Evolutionary conservation across 2,113 vertebrate species (phyloP), one percentile per base, ranked within the genome.

Genomic region (Tautogolabrus adspersus): DNA sequence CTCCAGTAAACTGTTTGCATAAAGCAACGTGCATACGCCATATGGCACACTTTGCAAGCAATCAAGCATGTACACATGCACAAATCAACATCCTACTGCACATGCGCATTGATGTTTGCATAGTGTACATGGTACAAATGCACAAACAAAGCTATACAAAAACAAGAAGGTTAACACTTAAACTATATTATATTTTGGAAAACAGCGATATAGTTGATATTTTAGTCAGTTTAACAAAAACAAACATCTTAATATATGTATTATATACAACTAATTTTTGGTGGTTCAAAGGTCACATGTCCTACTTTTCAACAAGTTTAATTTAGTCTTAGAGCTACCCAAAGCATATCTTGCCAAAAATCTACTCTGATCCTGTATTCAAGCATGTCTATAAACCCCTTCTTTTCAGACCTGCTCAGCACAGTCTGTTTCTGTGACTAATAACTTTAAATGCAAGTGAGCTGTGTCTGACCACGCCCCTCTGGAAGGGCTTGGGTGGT

Each of bases 31-130:
- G 34, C 58, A 46, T 3, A 42, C 37, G 60, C 66, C 63, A 79
- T 69, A 63, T 87, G 77, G 61, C 16, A 6, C 44, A 40, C 76
- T 62, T 46, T 63, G 21, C 59, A 79, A 15, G 65, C 75, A 94
- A 93, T 55, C 66, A 75, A 46, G 72, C 78, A 66, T 75, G 70
- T 63, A 37, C 74, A 77, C 65, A 85, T 60, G 58, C 70, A 73
- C 37, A 77, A 26, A 58, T 52, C 71, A 78, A 22, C 63, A 60
- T 56, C 23, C 21, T 40, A 44, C 9, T 40, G 34, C 0, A 8
- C 37, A 22, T 62, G 63, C 38, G 40, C 60, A 18, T 2, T 62
- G 46, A 44, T 79, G 58, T 69, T 73, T 83, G 59, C 65, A 37
- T 34, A 71, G 65, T 57, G 46, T 46, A 38, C 30, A 26, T 11